phyloP scores from a whole-genome alignment of 2,888 invertebrate genomes.

The Leucophora obtusa region DNA sequence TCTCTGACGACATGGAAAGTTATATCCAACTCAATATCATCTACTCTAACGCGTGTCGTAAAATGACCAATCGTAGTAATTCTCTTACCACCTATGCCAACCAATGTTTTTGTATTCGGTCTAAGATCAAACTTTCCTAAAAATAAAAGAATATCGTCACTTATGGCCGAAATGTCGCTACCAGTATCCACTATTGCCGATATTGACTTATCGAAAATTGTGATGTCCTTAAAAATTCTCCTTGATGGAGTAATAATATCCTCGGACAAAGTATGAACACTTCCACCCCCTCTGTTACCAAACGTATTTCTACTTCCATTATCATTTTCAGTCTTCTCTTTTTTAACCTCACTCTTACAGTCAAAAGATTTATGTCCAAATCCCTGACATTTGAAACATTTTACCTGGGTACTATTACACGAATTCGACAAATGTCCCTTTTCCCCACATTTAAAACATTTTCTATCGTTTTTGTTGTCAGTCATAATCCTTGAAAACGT shows the following conservation, averaged over 20 bases:
- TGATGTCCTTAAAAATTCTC: conserved; percentile 20
- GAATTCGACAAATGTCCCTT: conserved; percentile 11
- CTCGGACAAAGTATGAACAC: conserved; percentile 8
- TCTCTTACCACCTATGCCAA: conserved; percentile 38
- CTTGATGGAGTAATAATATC: not conserved
- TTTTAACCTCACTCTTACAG: not conserved
- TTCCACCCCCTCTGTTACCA: not conserved
- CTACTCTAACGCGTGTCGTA: not conserved
- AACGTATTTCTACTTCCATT: too few species aligned
- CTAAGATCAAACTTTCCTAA: conserved; percentile 27
- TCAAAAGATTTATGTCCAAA: conserved; percentile 27
- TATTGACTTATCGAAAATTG: not conserved
- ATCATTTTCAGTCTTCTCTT: not conserved
- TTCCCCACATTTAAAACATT: conserved; percentile 13
- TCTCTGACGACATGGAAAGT: conserved; percentile 31
- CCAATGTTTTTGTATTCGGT: conserved; percentile 2
- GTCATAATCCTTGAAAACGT: not conserved
- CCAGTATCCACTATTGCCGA: conserved; percentile 38
- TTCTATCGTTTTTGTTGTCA: not conserved
- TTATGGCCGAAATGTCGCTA: conserved; percentile 36
- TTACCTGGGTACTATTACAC: not conserved
- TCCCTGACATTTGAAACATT: conserved; percentile 14
- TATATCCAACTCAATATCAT: conserved; percentile 12
- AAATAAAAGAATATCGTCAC: conserved; percentile 24
- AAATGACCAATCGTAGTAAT: conserved; percentile 43